Evolutionary conservation across 2,797 vertebrate species (phyloP).

Genomic region (Urosaurus nigricauda): DNA sequence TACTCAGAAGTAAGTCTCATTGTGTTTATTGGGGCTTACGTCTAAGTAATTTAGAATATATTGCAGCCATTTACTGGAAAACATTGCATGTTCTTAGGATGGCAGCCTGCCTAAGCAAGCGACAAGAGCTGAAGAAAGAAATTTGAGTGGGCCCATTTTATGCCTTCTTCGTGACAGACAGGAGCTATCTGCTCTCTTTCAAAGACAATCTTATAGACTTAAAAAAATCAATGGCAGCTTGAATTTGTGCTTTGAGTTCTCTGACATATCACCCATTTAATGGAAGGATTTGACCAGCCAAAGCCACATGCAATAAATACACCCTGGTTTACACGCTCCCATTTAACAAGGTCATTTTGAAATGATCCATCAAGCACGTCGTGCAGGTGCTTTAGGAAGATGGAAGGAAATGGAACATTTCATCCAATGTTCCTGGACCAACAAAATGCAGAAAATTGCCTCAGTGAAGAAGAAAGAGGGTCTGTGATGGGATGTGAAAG

Average conservation of each 20-base stretch:
- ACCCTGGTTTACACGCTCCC: neutral
- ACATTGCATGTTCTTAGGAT: neutral
- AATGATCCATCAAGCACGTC: constrained; percentile 18
- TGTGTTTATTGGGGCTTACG: neutral
- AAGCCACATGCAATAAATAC: constrained; percentile 34
- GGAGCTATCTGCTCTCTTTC: constrained; percentile 7
- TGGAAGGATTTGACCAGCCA: constrained; percentile 26
- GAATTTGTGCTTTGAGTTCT: neutral
- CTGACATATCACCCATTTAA: neutral
- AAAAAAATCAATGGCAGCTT: constrained; percentile 18
- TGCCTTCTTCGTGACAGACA: neutral
- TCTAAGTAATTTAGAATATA: neutral
- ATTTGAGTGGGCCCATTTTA: neutral
- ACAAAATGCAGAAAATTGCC: neutral
- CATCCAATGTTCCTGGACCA: neutral
- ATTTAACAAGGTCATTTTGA: constrained; percentile 20
- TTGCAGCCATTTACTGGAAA: neutral
- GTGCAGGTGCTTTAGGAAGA: constrained; percentile 35
- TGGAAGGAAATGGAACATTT: constrained; percentile 38
- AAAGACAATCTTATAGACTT: constrained; percentile 18
- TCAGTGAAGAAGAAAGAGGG: neutral
- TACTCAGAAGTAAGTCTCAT: neutral
- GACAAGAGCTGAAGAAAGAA: neutral
- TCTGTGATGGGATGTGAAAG: neutral
- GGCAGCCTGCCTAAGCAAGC: neutral